Evolutionary conservation across 2,113 vertebrate genomes (phyloP).

Genomic region (mouse (Mus musculus)): GRCm39 chr8:20584001-20584500

Average conservation of each 20-base stretch:
- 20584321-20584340: constrained; percentile 98
- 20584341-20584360: not conserved
- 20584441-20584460: not conserved
- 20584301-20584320: constrained; percentile 97
- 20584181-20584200: constrained; percentile 95
- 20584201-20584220: constrained; percentile 96
- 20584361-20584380: not conserved
- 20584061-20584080: constrained; percentile 68
- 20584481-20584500: constrained; percentile 54
- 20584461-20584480: not conserved
- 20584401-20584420: not conserved
- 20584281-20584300: constrained; percentile 93
- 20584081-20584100: constrained; percentile 59
- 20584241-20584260: constrained; percentile 95
- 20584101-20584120: constrained; percentile 65
- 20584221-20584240: constrained; percentile 96
- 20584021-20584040: constrained; percentile 68
- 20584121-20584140: constrained; percentile 66
- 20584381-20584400: not conserved
- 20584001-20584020: not conserved
- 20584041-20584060: constrained; percentile 70
- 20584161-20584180: constrained; percentile 95
- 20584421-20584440: not conserved
- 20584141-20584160: constrained; percentile 92
- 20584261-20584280: constrained; percentile 94